A percentile compares a stretch with the other conserved stretches of the same genome.
Conservation (phyloP, 2,797 vertebrate species). For the Falco peregrinus region DNA sequence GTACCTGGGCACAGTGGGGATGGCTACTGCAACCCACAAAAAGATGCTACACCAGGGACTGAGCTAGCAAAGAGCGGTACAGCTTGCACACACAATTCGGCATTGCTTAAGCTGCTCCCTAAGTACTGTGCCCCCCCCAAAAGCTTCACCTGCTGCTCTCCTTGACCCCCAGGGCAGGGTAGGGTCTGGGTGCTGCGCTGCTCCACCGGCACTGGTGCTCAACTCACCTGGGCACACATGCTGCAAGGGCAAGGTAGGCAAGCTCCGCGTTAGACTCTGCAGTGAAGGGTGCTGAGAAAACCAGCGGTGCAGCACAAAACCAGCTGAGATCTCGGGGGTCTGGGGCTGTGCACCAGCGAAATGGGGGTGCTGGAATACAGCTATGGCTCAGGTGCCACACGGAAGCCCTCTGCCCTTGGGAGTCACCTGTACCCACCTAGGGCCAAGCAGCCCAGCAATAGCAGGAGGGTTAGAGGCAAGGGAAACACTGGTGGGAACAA, state of each 20-base stretch:
- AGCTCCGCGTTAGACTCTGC: not conserved
- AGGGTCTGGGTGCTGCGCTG: fast-evolving
- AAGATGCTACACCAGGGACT: too few species aligned
- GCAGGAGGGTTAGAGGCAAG: fast-evolving
- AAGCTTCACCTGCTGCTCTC: not conserved
- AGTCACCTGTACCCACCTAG: fast-evolving
- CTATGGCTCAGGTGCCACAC: not conserved
- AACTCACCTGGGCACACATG: not conserved
- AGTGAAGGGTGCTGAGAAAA: not conserved
- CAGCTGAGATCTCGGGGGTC: fast-evolving
- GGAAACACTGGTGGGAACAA: not conserved
- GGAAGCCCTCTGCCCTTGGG: not conserved
- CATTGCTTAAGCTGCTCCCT: not conserved
- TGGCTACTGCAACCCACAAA: not conserved
- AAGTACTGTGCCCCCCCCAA: too few species aligned
- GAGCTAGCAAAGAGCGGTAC: not conserved
- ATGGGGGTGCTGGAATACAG: not conserved
- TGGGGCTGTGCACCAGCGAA: not conserved
- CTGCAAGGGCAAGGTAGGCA: too few species aligned
- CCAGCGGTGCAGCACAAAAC: not conserved
- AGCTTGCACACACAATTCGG: fast-evolving
- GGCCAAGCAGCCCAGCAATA: not conserved
- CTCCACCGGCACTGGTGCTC: not conserved
- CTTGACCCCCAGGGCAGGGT: not conserved
- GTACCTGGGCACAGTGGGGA: not conserved